These are phyloP conservation scores for Bambusicola thoracicus DNA, from an alignment of 2,113 vertebrate genomes.

Conservation along the genomic window DNA sequence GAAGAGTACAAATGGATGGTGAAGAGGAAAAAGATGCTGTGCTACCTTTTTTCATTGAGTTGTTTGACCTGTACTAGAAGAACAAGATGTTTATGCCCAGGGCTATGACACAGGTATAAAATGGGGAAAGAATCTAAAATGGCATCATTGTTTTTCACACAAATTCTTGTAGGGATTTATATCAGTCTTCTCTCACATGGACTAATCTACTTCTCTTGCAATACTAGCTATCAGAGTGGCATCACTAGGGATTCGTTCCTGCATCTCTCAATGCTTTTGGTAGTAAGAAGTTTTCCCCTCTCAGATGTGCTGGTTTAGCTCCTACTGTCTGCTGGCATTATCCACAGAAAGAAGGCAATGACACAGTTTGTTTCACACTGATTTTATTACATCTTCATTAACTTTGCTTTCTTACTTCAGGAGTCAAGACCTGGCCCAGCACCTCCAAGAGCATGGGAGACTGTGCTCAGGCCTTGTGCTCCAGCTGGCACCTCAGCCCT, in stretches of 20 bases:
- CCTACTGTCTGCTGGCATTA: neutral
- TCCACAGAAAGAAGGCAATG: neutral
- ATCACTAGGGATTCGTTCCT: neutral
- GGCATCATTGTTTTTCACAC: rapidly evolving
- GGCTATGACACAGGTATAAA: neutral
- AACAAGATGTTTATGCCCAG: neutral
- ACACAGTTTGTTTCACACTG: neutral
- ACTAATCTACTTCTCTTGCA: neutral
- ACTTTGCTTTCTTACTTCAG: neutral
- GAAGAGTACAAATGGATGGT: neutral
- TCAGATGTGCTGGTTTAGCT: neutral
- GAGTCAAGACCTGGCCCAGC: neutral
- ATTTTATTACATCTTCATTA: neutral
- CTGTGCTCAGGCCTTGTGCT: neutral
- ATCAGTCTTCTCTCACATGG: neutral
- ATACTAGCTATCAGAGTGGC: neutral
- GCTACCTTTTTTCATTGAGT: neutral
- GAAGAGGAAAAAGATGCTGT: neutral
- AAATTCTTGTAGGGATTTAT: neutral
- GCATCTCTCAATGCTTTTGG: neutral
- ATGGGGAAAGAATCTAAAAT: neutral
- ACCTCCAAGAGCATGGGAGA: neutral
- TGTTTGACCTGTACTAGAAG: neutral
- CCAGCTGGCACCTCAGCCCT: neutral
- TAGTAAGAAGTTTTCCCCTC: neutral